A percentile compares a stretch with the other conserved stretches of the same genome.
Evolutionary conservation across 2,888 invertebrate genomes (phyloP).

Genomic region (Aphodius sticticus): DNA sequence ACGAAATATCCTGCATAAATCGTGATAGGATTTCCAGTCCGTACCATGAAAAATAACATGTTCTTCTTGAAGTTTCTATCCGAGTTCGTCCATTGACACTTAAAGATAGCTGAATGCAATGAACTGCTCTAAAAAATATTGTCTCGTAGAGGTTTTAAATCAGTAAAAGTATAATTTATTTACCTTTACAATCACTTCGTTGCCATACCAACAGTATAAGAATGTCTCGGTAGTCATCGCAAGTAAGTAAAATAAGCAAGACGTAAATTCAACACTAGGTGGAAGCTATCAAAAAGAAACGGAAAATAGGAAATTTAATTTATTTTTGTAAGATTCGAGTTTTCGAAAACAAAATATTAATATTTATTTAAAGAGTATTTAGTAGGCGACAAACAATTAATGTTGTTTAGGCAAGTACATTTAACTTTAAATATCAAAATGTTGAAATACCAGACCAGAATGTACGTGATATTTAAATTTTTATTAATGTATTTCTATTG

Average conservation of each 20-base stretch:
- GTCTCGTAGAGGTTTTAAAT: not conserved
- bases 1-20: slow-evolving; percentile 62
- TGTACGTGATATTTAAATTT: too few species aligned
- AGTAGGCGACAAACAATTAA: too few species aligned
- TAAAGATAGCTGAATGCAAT: slow-evolving; percentile 49
- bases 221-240: slow-evolving; percentile 64
- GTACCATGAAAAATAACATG: slow-evolving; percentile 61
- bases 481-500: too few species aligned
- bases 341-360: too few species aligned
- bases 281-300: not conserved
- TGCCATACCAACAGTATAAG: slow-evolving; percentile 67
- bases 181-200: slow-evolving; percentile 65
- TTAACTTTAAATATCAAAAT: too few species aligned
- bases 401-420: too few species aligned
- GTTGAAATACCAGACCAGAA: too few species aligned
- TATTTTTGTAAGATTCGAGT: too few species aligned
- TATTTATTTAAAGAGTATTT: too few species aligned
- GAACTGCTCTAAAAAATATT: slow-evolving; percentile 58
- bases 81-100: slow-evolving; percentile 55
- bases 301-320: not conserved
- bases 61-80: slow-evolving; percentile 56
- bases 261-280: slow-evolving; percentile 51
- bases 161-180: slow-evolving; percentile 22
- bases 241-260: slow-evolving; percentile 61
- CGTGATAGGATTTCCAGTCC: slow-evolving; percentile 61